Evolutionary conservation across 1,140 invertebrate genomes (phyloP), one percentile per base, ranked within the genome.

Genomic region (Xylocopa sonorina): DNA sequence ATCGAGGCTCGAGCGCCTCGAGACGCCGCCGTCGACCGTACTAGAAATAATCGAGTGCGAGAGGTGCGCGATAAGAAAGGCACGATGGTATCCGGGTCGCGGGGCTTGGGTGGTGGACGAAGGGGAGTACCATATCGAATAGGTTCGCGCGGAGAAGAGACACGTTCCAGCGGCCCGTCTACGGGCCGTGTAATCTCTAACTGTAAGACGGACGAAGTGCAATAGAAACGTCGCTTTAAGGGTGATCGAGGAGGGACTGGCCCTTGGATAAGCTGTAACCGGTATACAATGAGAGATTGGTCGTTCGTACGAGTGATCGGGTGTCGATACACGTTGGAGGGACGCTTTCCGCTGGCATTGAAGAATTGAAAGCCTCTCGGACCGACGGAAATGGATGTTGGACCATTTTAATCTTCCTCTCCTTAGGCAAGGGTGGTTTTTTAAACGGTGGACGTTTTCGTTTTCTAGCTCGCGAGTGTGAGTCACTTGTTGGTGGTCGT

Each of bases 281-380:
- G 58, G 60, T 78, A 69, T 73, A 78, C 58, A 78, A 63, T 63
- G 50, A 57, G 41, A 62, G 53, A 27, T 29, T 58, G 34, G 38
- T 66, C 29, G 27, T 21, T 57, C 32, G 38, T n/a, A 3, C 32
- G 62, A 38, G 43, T 24, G 38, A 62, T 21, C 51, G 38, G n/a
- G 64, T 34, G 63, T n/a, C 29, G 58, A 57, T 60, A 50, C 18
- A 34, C 18, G 41, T 34, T 50, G 2, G 53, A 60, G 55, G 32
- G 18, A 60, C 67, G 75, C 67, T 78, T 78, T 57, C 58, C 75
- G 75, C 75, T 78, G 75, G 46, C 75, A 78, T 78, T 78, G 75
- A 78, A 51, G 43, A 29, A 71, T 71, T 32, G 66, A 60, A 27
- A 51, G 21, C 43, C 27, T 38, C 18, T 14, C 41, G 38, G 12